Percentiles rank a stretch among this genome's conserved stretches.
Conservation (phyloP, 2,888 invertebrate species). For the Leistus spinibarbis region DNA sequence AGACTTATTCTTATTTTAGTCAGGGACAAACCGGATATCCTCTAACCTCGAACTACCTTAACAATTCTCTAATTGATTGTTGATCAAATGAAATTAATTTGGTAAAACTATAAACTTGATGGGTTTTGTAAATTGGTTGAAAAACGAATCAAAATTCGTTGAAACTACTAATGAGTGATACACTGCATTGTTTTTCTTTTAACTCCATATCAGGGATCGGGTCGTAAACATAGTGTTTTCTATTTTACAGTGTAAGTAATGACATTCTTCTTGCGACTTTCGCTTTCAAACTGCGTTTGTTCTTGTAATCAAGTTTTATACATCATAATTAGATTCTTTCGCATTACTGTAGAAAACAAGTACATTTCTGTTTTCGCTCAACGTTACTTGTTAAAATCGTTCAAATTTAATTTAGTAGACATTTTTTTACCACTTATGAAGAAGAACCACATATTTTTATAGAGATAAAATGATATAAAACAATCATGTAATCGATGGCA, state of each 20-base stretch:
- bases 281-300: neutral
- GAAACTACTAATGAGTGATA: neutral
- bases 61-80: neutral
- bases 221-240: neutral
- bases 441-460: too few relatives aligned
- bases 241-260: neutral
- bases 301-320: neutral
- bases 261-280: neutral
- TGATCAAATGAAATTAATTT: neutral
- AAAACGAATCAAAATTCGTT: neutral
- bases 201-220: neutral
- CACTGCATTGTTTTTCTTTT: neutral
- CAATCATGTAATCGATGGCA: too few relatives aligned
- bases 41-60: slow-evolving; percentile 2
- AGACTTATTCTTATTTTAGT: neutral
- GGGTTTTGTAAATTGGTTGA: too few relatives aligned
- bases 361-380: neutral
- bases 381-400: too few relatives aligned
- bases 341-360: neutral
- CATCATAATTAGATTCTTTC: neutral
- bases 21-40: slow-evolving; percentile 10
- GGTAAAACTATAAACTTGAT: neutral
- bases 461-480: too few relatives aligned
- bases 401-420: too few relatives aligned
- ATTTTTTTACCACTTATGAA: too few relatives aligned